phyloP scores from a whole-genome alignment of 2,113 vertebrate genomes.

The Gobiocypris rarus region DNA sequence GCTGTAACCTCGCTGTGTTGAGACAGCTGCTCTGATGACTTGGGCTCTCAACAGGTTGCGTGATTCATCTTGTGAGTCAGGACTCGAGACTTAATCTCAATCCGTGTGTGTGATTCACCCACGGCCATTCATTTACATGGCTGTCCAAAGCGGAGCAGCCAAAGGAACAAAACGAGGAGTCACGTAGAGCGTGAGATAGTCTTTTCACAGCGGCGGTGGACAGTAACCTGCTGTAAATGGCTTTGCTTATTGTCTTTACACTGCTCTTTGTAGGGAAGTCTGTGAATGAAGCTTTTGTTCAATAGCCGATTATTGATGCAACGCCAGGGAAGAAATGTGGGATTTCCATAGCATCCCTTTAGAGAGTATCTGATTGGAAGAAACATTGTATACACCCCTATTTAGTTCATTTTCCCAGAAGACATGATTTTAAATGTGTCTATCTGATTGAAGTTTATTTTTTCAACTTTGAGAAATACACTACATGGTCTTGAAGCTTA shows the following conservation, averaged over 20 bases:
- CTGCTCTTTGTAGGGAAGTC: constrained; percentile 16
- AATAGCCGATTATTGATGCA: neutral
- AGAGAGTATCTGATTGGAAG: neutral
- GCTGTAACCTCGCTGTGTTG: constrained; percentile 69
- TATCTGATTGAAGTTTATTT: neutral
- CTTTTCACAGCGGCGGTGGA: neutral
- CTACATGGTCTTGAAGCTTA: too few species aligned
- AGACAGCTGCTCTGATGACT: constrained; percentile 79
- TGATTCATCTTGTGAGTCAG: constrained; percentile 77
- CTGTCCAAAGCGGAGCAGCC: constrained; percentile 33
- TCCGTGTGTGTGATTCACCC: constrained; percentile 62
- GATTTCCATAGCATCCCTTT: constrained; percentile 6
- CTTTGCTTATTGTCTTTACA: constrained; percentile 36
- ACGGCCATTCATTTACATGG: constrained; percentile 44
- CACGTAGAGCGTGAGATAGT: constrained; percentile 14
- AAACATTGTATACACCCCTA: neutral
- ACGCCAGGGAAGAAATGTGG: neutral
- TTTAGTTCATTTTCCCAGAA: neutral
- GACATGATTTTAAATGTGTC: too few species aligned
- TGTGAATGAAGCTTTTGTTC: constrained; percentile 34
- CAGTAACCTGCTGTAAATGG: constrained; percentile 31
- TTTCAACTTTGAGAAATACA: neutral
- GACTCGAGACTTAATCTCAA: constrained; percentile 54
- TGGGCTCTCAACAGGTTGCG: constrained; percentile 72
- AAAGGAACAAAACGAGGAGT: constrained; percentile 40